Percentiles rank a stretch among this genome's conserved stretches.
phyloP scores from a whole-genome alignment of 2,888 invertebrate species.

The Lithophane leautieri region DNA sequence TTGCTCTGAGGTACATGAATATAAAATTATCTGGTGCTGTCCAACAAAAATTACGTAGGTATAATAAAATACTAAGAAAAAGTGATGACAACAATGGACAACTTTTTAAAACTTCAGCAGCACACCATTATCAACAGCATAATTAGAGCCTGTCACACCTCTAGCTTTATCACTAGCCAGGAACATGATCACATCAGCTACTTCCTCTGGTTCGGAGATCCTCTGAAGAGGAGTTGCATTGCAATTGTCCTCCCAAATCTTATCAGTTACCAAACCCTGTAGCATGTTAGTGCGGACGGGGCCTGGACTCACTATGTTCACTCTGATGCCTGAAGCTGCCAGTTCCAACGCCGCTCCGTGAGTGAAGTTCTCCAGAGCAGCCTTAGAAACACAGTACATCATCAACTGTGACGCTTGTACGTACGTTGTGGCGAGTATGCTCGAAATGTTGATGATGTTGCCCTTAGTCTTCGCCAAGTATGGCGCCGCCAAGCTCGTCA shows the following conservation, averaged over 20 bases:
- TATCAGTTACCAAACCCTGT: neutral
- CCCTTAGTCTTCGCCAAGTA: constrained; percentile 67
- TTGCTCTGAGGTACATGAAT: too few relatives aligned
- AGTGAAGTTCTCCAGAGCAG: constrained; percentile 94
- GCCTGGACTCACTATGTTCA: constrained; percentile 94
- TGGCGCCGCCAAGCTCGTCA: constrained; percentile 67
- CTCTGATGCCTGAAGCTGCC: constrained; percentile 90
- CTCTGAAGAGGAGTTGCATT: constrained; percentile 32
- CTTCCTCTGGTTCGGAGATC: constrained; percentile 75
- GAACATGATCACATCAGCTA: constrained; percentile 70
- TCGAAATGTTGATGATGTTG: constrained; percentile 63
- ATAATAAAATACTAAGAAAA: neutral
- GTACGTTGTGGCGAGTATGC: constrained; percentile 33
- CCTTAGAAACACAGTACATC: constrained; percentile 93
- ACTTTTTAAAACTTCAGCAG: constrained; percentile 23
- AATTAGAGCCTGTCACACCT: constrained; percentile 68
- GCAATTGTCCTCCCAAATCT: neutral
- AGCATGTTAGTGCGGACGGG: constrained; percentile 88
- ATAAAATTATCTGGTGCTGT: neutral
- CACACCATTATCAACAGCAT: constrained; percentile 65
- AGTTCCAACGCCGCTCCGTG: constrained; percentile 92
- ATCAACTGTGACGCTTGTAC: constrained; percentile 16
- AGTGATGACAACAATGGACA: neutral
- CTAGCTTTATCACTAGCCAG: constrained; percentile 71
- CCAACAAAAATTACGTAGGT: too few relatives aligned